Base-by-base conservation (phyloP, 2,888 invertebrate genomes). In the Zelleria hepariella region DNA sequence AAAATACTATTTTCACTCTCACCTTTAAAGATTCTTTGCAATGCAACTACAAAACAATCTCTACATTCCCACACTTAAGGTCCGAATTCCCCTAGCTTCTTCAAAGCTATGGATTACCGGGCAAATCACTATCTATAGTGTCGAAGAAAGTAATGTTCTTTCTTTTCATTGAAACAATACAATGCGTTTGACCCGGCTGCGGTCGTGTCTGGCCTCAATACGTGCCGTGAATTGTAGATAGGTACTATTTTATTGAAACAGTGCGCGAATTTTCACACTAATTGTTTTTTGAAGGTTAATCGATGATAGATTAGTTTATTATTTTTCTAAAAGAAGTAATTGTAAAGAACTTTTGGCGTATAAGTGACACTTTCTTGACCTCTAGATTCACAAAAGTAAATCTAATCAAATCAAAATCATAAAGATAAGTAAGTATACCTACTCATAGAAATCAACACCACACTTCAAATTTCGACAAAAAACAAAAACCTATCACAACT, bases 201-300 rank as follows among this genome's bases (percentile, higher is more conserved):
- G 59, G 49, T 64, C 62, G 65, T 59, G 61, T 47, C 47, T 53
- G 63, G 5, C 65, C 63, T 21, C 49, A 59, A 57, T 63, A 61
- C 63, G 63, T 60, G 61, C 52, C 15, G 15, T 24, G 57, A 49
- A 21, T 56, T 8, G 15, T 2, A 8, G 2, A 15, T 4, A 15
- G 32, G 1, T 15, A 2, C 15, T 15, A 32, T 2, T 4, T 15
- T 15, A 32, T 10, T 32, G 4, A 32, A n/a, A n/a, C n/a, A n/a
- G n/a, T 32, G 32, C 4, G 32, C 32, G 32, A 32, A 32, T 32
- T 15, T 15, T 32, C 15, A 32, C 4, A 15, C 10, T 15, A 15
- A n/a, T n/a, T n/a, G 32, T 10, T 32, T 32, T 32, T 32, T 2
- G 15, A 10, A 3, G 32, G 32, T 15, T 15, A 32, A 32, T 6